Conservation (phyloP, 2,888 invertebrate genomes). For the Volucella inanis region DNA sequence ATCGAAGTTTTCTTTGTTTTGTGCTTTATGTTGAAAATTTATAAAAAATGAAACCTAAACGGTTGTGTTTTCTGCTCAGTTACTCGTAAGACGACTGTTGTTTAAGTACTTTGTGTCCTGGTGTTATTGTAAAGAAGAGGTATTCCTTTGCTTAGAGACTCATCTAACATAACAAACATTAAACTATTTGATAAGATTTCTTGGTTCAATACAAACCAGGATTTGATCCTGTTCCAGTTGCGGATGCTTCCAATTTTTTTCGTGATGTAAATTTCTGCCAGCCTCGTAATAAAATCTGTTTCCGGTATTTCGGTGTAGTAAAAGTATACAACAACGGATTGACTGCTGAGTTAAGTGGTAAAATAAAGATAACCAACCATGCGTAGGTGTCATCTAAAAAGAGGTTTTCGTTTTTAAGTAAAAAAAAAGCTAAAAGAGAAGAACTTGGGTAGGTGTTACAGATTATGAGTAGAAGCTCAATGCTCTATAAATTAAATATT, state of each 20-base stretch:
- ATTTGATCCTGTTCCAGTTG: slow-evolving; percentile 80
- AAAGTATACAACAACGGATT: slow-evolving; percentile 88
- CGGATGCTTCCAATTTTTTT: slow-evolving; percentile 80
- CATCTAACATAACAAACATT: slow-evolving; percentile 38
- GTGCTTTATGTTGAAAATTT: neutral
- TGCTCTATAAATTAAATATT: too few relatives aligned
- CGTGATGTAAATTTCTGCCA: slow-evolving; percentile 83
- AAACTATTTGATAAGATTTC: neutral
- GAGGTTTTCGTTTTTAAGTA: neutral
- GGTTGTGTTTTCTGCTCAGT: neutral
- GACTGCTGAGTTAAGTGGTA: slow-evolving; percentile 87
- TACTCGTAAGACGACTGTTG: neutral
- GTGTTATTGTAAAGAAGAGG: slow-evolving; percentile 65
- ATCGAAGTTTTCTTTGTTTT: slow-evolving; percentile 3
- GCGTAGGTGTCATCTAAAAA: slow-evolving; percentile 86
- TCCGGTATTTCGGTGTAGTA: slow-evolving; percentile 86
- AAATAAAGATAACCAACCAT: slow-evolving; percentile 87
- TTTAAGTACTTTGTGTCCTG: slow-evolving; percentile 58
- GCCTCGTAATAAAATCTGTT: slow-evolving; percentile 83
- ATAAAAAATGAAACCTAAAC: slow-evolving; percentile 47
- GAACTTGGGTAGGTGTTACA: neutral
- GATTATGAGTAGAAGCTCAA: neutral
- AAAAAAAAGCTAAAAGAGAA: neutral
- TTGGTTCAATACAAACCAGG: slow-evolving; percentile 75
- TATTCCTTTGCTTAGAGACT: slow-evolving; percentile 67